A percentile compares a stretch with the other conserved stretches of the same genome.
Evolutionary conservation across 92 coral and sea anemone genomes (phyloP).

Genomic region (Zoanthus solanderi): DNA sequence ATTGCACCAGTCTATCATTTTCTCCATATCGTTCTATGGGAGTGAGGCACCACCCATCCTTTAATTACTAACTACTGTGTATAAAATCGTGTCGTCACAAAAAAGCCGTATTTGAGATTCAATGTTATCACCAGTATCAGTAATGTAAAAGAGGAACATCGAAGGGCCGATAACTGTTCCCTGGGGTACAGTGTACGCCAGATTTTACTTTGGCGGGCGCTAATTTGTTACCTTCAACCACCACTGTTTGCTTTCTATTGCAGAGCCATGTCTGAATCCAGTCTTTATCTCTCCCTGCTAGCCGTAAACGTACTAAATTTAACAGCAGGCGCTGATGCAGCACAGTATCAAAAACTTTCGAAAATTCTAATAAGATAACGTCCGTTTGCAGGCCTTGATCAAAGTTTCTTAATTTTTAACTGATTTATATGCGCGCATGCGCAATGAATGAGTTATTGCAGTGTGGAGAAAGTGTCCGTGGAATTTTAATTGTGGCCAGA

Average conservation of each 20-base stretch:
- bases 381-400: slow-evolving; percentile 18
- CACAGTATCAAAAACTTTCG: slow-evolving; percentile 9
- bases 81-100: slow-evolving; percentile 42
- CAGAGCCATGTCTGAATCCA: slow-evolving; percentile 22
- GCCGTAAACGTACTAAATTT: slow-evolving; percentile 38
- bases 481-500: no score
- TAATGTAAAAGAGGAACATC: slow-evolving; percentile 13
- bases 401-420: neutral
- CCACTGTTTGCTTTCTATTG: slow-evolving; percentile 37
- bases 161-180: slow-evolving; percentile 5
- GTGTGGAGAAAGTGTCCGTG: no score
- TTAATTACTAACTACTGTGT: slow-evolving; percentile 5
- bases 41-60: slow-evolving; percentile 25
- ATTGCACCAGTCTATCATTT: slow-evolving; percentile 36
- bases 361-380: slow-evolving; percentile 8
- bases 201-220: slow-evolving; percentile 21
- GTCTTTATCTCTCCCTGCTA: slow-evolving; percentile 16
- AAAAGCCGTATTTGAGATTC: slow-evolving; percentile 15
- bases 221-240: slow-evolving; percentile 35
- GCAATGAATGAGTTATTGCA: no score
- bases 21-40: slow-evolving; percentile 43
- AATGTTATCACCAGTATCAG: slow-evolving; percentile 1
- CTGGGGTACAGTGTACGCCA: slow-evolving; percentile 3
- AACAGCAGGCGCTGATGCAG: neutral
- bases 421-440: no score